Evolutionary conservation across 92 coral and sea anemone genomes (phyloP), one percentile per base, ranked within the genome.

Genomic region (Nematostella vectensis): DNA sequence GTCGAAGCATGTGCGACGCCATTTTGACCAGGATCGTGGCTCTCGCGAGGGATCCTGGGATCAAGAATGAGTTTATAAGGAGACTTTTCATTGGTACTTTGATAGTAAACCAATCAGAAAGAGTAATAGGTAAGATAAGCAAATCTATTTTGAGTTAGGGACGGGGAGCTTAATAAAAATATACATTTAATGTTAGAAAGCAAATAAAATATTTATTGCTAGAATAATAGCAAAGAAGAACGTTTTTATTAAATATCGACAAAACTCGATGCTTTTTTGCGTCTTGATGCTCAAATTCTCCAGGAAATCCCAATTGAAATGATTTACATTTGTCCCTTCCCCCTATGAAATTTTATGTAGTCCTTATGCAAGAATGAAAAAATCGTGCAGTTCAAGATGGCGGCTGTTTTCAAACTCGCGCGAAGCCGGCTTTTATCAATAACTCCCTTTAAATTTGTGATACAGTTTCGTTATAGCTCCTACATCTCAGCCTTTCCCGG

Each of bases 1-100:
- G 79, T 65, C 96, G 74, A 39, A 78, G 67, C 96, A 93, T 82
- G 99, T 87, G 88, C 57, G 83, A 58, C 84, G 94, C 99, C 99
- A 86, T 91, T 58, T 86, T 79, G 94, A 74, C 70, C 42, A 62
- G 45, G 20, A 24, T 55, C 26, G 44, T 21, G 1, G 37, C 2
- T 26, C 2, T 49, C 18, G 63, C 73, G 56, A 45, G 55, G 81
- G 15, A 54, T 50, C 28, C 25, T 72, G 93, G 93, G 91, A 68
- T 52, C 24, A 27, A 48, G 3, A 37, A 31, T 30, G n/a, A n/a
- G 8, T 50, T 36, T 37, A 2, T 23, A 9, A 8, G 17, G 18
- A 45, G 51, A 10, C 17, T 10, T 45, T 45, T 45, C 4, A 45
- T 45, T 45, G 51, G 51, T 45, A 4, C 13, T 2, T 1, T 29